phyloP scores from a whole-genome alignment of 2,113 vertebrate genomes.

The Theristicus caerulescens region DNA sequence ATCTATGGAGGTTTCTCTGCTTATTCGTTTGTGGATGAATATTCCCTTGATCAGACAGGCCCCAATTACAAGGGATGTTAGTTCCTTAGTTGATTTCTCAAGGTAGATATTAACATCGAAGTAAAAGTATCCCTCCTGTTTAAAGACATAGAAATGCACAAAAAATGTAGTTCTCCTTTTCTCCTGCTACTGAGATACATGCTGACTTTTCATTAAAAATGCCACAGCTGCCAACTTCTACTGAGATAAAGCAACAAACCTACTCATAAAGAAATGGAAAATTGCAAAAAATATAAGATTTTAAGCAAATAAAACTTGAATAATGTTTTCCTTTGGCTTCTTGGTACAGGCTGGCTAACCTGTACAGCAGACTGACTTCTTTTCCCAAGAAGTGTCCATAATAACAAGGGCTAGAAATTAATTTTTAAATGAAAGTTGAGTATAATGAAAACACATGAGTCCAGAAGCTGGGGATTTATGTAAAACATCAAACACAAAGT shows the following conservation, averaged over 20 bases:
- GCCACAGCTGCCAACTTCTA: neutral
- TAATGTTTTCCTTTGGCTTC: neutral
- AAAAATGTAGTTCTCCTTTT: neutral
- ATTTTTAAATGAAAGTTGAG: neutral
- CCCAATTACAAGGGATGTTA: neutral
- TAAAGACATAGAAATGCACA: neutral
- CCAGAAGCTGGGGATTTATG: neutral
- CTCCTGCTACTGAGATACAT: neutral
- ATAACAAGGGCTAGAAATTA: neutral
- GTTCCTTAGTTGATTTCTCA: neutral
- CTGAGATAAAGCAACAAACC: neutral
- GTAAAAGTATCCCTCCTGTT: neutral
- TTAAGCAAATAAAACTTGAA: neutral
- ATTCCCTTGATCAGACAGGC: neutral
- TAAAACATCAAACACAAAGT: neutral
- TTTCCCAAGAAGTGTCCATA: neutral
- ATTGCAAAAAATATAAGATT: neutral
- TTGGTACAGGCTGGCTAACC: neutral
- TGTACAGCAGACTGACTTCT: neutral
- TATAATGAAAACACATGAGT: neutral
- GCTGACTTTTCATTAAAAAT: conserved; percentile 46
- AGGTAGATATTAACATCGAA: neutral
- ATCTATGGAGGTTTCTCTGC: neutral
- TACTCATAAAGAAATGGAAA: neutral
- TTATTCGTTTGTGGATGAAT: neutral